Conservation (phyloP, 2,888 invertebrate genomes). For the Synergus itoensis region DNA sequence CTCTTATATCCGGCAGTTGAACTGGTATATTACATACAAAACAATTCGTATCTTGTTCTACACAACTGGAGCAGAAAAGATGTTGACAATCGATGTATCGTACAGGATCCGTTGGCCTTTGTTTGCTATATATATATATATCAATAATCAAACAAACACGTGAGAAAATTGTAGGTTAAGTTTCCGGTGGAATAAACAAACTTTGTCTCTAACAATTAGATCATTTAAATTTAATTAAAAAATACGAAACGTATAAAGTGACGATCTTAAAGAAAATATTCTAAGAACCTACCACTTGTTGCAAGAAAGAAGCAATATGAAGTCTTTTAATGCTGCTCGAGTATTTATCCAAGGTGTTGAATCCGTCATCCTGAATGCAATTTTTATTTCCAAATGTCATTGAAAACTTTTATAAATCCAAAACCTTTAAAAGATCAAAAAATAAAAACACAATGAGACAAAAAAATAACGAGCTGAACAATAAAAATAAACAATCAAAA, state of each 20-base stretch:
- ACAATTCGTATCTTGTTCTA: conserved; percentile 53
- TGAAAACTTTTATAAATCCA: background rate
- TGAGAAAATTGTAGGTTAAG: background rate
- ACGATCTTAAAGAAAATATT: background rate
- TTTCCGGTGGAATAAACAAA: no score
- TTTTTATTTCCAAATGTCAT: background rate
- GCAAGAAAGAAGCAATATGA: conserved; percentile 53
- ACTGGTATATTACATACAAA: conserved; percentile 58
- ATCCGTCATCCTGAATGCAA: background rate
- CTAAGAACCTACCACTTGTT: conserved; percentile 53
- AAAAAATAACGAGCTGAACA: background rate
- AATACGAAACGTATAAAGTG: background rate
- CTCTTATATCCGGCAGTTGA: conserved; percentile 58
- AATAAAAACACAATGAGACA: background rate
- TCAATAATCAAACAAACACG: conserved; percentile 44
- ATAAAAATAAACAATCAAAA: background rate
- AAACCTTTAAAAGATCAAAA: background rate
- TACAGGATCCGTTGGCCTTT: conserved; percentile 53
- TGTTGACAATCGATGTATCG: conserved; percentile 63
- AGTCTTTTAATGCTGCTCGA: conserved; percentile 46
- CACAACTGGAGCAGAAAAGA: conserved; percentile 64
- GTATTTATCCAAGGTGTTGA: background rate
- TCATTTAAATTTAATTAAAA: background rate
- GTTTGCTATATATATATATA: conserved; percentile 36
- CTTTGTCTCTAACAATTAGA: background rate